Percentiles rank a stretch among this genome's conserved stretches.
These are phyloP conservation scores for Lucifuga dentata DNA, from an alignment of 2,113 vertebrate genomes.

Conservation along the genomic window DNA sequence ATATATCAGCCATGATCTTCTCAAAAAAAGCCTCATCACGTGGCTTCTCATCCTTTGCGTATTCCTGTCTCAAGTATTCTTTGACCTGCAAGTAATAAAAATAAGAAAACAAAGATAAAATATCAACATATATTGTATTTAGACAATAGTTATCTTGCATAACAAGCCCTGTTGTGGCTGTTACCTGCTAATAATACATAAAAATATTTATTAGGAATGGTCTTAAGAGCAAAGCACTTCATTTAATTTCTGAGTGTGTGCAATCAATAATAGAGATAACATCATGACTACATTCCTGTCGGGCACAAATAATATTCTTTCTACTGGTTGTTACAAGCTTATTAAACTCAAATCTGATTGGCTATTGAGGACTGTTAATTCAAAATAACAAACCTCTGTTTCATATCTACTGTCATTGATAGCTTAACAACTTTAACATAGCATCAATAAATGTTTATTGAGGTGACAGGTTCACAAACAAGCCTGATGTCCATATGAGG, in stretches of 20 bases:
- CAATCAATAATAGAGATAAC: constrained; percentile 4
- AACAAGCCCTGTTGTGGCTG: background rate
- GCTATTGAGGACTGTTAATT: background rate
- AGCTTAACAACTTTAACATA: too few species aligned
- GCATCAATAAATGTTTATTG: too few species aligned
- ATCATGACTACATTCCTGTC: too few species aligned
- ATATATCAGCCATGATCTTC: constrained; percentile 90
- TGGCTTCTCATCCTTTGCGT: constrained; percentile 86
- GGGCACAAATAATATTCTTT: background rate
- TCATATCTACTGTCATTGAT: too few species aligned
- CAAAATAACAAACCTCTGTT: too few species aligned
- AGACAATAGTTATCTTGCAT: background rate
- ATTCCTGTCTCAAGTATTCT: constrained; percentile 88
- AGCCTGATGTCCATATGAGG: too few species aligned
- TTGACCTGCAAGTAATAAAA: constrained; percentile 83
- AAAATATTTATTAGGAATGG: background rate
- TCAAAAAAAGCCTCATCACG: constrained; percentile 87
- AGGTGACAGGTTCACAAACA: too few species aligned
- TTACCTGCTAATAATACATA: background rate
- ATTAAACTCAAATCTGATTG: background rate
- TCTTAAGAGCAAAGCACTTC: background rate
- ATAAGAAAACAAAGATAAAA: background rate
- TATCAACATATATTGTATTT: background rate
- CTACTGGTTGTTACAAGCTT: background rate
- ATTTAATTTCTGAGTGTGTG: background rate